phyloP scores from a whole-genome alignment of 2,113 vertebrate genomes.

The Neolamprologus cancellatus region DNA sequence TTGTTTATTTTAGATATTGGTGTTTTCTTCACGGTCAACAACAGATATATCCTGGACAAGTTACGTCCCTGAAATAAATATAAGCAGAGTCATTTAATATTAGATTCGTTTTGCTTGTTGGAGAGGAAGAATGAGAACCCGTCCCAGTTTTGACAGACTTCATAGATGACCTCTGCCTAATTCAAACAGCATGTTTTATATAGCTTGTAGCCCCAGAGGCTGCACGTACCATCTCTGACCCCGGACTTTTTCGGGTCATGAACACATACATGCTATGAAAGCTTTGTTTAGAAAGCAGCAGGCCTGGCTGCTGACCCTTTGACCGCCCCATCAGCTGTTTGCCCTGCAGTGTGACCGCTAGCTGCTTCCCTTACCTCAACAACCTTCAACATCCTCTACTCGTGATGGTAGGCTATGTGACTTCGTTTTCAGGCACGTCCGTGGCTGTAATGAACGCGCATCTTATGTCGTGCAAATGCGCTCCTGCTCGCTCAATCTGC shows the following conservation, averaged over 20 bases:
- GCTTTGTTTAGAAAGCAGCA: conserved; percentile 43
- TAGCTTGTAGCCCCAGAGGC: background rate
- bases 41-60: background rate
- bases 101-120: background rate
- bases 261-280: conserved; percentile 42
- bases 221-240: conserved; percentile 37
- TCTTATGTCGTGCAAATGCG: background rate
- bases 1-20: background rate
- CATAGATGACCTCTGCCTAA: background rate
- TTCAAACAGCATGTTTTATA: conserved; percentile 1
- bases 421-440: background rate
- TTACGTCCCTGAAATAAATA: background rate
- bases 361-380: background rate
- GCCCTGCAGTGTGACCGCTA: conserved; percentile 6
- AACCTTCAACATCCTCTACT: background rate
- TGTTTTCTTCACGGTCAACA: background rate
- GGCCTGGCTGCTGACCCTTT: conserved; percentile 32
- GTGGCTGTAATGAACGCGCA: background rate
- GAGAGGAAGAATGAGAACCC: background rate
- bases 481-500: background rate
- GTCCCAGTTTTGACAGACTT: background rate
- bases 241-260: conserved; percentile 36
- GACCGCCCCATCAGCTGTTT: conserved; percentile 54
- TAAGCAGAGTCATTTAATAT: background rate
- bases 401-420: background rate